phyloP scores from a whole-genome alignment of 1,140 invertebrate species.

The Euwallacea fornicatus region DNA sequence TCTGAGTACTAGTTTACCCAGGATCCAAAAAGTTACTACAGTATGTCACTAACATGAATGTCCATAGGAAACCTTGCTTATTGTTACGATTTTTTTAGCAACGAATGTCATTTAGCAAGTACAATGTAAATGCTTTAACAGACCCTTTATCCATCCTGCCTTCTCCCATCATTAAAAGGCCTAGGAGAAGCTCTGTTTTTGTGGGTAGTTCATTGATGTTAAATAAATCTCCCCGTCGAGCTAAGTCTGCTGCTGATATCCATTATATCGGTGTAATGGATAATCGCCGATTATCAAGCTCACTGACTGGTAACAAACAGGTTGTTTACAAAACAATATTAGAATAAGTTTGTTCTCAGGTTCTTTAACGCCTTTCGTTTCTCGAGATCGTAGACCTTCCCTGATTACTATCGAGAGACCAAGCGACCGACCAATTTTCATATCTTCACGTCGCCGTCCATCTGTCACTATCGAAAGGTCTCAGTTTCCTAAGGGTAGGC shows the following conservation, averaged over 20 bases:
- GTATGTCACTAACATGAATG: conserved; percentile 8
- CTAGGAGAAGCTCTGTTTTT: conserved; percentile 81
- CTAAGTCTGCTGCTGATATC: conserved; percentile 80
- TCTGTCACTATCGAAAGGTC: conserved; percentile 47
- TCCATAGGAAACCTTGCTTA: background rate
- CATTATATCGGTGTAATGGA: conserved; percentile 65
- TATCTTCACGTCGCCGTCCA: conserved; percentile 39
- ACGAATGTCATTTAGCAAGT: conserved; percentile 67
- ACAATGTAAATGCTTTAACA: conserved; percentile 65
- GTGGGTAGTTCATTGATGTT: conserved; percentile 69
- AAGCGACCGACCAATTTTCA: conserved; percentile 35
- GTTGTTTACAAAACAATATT: background rate
- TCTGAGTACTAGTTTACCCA: conserved; percentile 45
- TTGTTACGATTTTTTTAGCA: conserved; percentile 56
- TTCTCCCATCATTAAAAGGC: conserved; percentile 55
- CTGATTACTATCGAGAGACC: conserved; percentile 43
- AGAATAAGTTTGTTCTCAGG: conserved; percentile 2
- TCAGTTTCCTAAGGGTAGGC: conserved; percentile 38
- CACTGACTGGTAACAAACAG: conserved; percentile 40
- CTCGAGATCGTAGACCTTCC: conserved; percentile 9
- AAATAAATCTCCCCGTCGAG: conserved; percentile 65
- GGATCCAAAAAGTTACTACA: conserved; percentile 17
- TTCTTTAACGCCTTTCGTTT: background rate
- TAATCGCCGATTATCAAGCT: conserved; percentile 39
- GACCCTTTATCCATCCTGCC: conserved; percentile 54